A percentile compares a stretch with the other conserved stretches of the same genome.
Evolutionary conservation across 2,113 vertebrate species (phyloP).

Genomic region (Myxocyprinus asiaticus): DNA sequence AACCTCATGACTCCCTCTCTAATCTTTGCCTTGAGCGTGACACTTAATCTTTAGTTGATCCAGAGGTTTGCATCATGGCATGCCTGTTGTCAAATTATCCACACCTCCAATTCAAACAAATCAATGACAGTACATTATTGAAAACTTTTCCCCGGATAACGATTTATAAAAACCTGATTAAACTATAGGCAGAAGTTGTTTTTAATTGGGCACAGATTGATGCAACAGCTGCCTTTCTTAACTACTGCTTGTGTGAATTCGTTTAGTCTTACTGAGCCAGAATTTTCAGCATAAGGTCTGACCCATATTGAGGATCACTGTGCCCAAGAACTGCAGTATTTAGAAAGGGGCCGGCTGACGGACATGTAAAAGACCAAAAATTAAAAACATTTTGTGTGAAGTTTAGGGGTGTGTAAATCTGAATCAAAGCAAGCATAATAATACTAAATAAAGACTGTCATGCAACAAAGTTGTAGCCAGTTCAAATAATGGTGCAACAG

Average conservation of each 20-base stretch:
- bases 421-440: too few species aligned
- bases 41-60: constrained; percentile 14
- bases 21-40: constrained; percentile 24
- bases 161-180: background rate
- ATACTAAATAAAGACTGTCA: too few species aligned
- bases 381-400: too few species aligned
- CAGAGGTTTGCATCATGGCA: constrained; percentile 6
- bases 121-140: constrained; percentile 16
- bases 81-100: background rate
- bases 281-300: background rate
- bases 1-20: background rate
- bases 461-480: too few species aligned
- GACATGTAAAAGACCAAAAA: too few species aligned
- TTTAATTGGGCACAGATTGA: constrained; percentile 1
- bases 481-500: too few species aligned
- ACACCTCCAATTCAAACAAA: constrained; percentile 7
- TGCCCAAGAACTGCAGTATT: too few species aligned
- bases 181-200: background rate
- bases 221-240: background rate
- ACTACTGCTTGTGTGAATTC: background rate
- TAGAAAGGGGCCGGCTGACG: too few species aligned
- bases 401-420: too few species aligned
- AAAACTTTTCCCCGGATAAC: background rate
- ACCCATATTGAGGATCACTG: too few species aligned
- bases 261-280: background rate